Evolutionary conservation across 2,888 invertebrate genomes (phyloP).

Genomic region (Athetis lepigone): DNA sequence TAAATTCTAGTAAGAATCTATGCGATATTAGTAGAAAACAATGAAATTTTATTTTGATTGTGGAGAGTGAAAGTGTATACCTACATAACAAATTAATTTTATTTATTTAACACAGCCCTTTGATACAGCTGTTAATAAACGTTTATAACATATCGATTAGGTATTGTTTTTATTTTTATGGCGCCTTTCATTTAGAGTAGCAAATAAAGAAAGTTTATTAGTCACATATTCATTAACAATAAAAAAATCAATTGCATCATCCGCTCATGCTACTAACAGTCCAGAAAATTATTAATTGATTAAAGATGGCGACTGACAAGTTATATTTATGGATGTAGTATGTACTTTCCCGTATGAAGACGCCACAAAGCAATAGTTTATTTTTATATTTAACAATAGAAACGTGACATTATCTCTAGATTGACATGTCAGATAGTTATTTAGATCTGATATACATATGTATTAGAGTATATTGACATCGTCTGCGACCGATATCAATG

Average conservation of each 20-base stretch:
- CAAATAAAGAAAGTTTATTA: background rate
- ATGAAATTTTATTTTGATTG: constrained; percentile 18
- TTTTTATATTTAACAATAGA: constrained; percentile 10
- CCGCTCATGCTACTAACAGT: background rate
- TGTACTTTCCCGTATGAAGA: background rate
- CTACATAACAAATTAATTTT: background rate
- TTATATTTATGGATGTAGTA: background rate
- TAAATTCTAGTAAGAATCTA: no score
- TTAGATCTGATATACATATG: background rate
- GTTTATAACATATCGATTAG: background rate
- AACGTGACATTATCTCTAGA: constrained; percentile 30
- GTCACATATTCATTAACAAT: background rate
- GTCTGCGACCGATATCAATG: constrained; percentile 11
- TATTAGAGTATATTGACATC: background rate
- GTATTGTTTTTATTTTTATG: background rate
- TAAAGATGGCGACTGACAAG: constrained; percentile 18
- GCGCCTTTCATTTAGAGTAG: background rate
- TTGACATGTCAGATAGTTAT: constrained; percentile 15
- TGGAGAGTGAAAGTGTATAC: background rate
- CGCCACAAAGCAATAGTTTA: background rate
- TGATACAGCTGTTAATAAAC: background rate
- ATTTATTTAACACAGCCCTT: constrained; percentile 4
- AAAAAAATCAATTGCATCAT: background rate
- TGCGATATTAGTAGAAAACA: constrained; percentile 18
- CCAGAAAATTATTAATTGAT: background rate